Evolutionary conservation across 1,140 invertebrate genomes (phyloP), one percentile per base, ranked within the genome.

Genomic region (Danaus plexippus): DNA sequence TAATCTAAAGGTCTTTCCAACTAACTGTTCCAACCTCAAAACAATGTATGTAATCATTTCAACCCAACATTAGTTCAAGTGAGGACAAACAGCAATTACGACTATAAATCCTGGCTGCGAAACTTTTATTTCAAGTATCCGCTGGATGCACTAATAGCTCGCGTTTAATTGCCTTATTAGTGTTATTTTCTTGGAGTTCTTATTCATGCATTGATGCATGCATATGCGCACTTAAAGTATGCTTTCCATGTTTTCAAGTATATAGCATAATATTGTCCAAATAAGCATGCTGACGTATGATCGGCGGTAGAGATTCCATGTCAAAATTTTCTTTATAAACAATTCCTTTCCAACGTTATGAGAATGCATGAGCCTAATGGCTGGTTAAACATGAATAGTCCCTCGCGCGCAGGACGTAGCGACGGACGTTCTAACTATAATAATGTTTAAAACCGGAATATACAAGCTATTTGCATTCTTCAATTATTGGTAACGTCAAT

Each of bases 161-260:
- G 15, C 48, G 55, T 61, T 68, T 73, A 75, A 74, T 76, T 66
- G 61, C 53, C 69, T 66, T 67, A 74, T 76, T 69, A 70, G 57
- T 52, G 57, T 68, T 66, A 69, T 70, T 68, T 67, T 62, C 46
- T 61, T 54, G 58, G 42, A 43, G 50, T 13, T 52, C 51, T 57
- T 63, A 64, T 63, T 52, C 53, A 57, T 40, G 40, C 13, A 40
- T 48, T 48, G 11, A 49, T 49, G 47, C 9, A 49, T 32, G 22
- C 22, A 32, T 32, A 32, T 32, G 2, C 22, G 7, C 22, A 32
- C 7, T 15, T 15, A 15, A 32, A 32, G 0, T 32, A 32, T 32
- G 22, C 22, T 32, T 32, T 32, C 22, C 22, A 32, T 32, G 22
- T 32, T 32, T 32, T 32, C 22, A 8, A 32, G 22, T 32, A 32